Evolutionary conservation across 1,140 invertebrate species (phyloP).

Genomic region (Drosophila fuyamai): DNA sequence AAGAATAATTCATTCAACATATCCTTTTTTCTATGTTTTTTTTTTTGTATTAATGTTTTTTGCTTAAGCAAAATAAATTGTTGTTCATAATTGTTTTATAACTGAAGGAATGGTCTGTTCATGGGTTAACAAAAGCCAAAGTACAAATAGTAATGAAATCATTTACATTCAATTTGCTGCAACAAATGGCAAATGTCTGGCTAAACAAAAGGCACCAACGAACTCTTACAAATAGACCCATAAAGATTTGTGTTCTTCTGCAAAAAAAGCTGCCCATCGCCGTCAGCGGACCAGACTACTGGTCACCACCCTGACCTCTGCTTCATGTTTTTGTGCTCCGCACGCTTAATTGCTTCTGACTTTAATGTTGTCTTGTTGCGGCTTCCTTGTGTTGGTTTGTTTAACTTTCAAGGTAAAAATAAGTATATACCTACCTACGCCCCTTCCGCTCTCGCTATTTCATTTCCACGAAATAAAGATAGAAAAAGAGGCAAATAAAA

Average conservation of each 20-base stretch:
- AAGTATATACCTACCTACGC: slow-evolving; percentile 11
- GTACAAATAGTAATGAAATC: slow-evolving; percentile 45
- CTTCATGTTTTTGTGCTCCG: slow-evolving; percentile 38
- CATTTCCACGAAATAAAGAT: slow-evolving; percentile 46
- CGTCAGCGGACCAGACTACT: slow-evolving; percentile 22
- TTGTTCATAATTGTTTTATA: slow-evolving; percentile 44
- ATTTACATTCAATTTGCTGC: slow-evolving; percentile 65
- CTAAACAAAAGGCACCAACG: slow-evolving; percentile 54
- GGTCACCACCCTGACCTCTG: slow-evolving; percentile 27
- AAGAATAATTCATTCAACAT: too few species aligned
- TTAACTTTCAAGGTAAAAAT: slow-evolving; percentile 73
- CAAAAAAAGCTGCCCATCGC: slow-evolving; percentile 62
- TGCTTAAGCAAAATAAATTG: slow-evolving; percentile 32
- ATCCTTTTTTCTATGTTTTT: neutral
- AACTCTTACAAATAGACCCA: slow-evolving; percentile 49
- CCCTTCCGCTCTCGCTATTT: slow-evolving; percentile 33
- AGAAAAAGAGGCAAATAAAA: slow-evolving; percentile 31
- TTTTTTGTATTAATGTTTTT: neutral
- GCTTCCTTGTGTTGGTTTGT: slow-evolving; percentile 64
- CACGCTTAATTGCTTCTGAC: slow-evolving; percentile 73
- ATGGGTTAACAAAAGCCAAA: slow-evolving; percentile 15
- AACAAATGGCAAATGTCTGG: slow-evolving; percentile 68
- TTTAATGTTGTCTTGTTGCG: slow-evolving; percentile 35
- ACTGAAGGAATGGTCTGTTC: slow-evolving; percentile 13
- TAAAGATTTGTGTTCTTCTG: slow-evolving; percentile 21